A percentile compares a stretch with the other conserved stretches of the same genome.
These are phyloP conservation scores for Ictalurus furcatus DNA, from an alignment of 2,113 vertebrate species.

Conservation along the genomic window DNA sequence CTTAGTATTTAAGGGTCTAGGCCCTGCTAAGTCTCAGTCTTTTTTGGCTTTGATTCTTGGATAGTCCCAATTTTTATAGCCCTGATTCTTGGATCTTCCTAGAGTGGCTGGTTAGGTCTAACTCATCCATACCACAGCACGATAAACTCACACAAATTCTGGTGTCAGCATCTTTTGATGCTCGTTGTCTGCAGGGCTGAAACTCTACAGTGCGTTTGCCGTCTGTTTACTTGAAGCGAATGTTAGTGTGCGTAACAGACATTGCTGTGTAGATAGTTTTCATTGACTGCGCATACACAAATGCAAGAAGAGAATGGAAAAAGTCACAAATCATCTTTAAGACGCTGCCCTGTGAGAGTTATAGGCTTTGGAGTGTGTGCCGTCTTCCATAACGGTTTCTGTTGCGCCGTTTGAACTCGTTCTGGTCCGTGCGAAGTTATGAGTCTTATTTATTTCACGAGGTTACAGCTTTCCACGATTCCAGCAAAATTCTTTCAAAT, in stretches of 20 bases:
- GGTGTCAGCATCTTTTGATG: neutral
- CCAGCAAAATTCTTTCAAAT: neutral
- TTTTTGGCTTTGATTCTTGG: neutral
- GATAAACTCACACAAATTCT: neutral
- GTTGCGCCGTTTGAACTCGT: neutral
- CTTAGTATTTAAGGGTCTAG: neutral
- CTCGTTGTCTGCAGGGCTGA: neutral
- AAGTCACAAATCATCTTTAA: slow-evolving; percentile 22
- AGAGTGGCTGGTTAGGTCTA: neutral
- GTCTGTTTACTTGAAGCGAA: slow-evolving; percentile 11
- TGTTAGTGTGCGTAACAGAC: neutral
- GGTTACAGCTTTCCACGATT: neutral
- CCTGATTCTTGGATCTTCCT: neutral
- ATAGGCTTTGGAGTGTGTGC: neutral
- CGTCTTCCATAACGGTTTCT: neutral
- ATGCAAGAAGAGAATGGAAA: neutral
- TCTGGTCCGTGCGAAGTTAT: neutral
- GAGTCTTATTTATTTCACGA: neutral
- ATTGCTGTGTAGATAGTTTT: neutral
- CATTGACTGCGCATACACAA: neutral
- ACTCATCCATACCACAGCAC: neutral
- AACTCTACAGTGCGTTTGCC: neutral
- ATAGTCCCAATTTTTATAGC: neutral
- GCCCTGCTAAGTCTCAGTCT: neutral
- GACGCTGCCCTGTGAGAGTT: slow-evolving; percentile 12